These are phyloP conservation scores for Callosobruchus maculatus DNA, from an alignment of 2,888 invertebrate species.

Conservation along the genomic window DNA sequence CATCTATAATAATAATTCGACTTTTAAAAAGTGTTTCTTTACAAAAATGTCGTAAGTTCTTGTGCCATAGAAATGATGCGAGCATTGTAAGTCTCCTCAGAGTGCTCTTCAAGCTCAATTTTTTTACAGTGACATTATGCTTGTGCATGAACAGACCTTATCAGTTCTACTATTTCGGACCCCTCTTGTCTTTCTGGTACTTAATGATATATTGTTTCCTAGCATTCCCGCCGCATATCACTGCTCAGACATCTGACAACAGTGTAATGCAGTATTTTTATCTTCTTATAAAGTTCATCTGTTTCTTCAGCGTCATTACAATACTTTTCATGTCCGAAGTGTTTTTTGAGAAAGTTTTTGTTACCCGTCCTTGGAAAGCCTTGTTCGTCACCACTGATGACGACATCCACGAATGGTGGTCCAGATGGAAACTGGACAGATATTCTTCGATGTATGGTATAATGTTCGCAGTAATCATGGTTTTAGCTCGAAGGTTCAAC, in stretches of 20 bases:
- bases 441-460: constrained; percentile 89
- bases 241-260: constrained; percentile 70
- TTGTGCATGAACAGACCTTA: constrained; percentile 97
- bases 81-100: constrained; percentile 71
- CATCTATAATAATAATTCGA: constrained; percentile 15
- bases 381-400: constrained; percentile 93
- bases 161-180: constrained; percentile 96
- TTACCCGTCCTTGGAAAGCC: constrained; percentile 92
- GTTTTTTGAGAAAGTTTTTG: constrained; percentile 87
- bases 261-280: constrained; percentile 84
- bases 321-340: constrained; percentile 94
- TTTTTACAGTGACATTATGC: constrained; percentile 85
- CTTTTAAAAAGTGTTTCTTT: constrained; percentile 32
- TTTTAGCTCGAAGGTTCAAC: constrained; percentile 73
- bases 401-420: constrained; percentile 94
- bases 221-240: constrained; percentile 80
- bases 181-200: constrained; percentile 93
- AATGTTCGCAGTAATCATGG: constrained; percentile 79
- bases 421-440: constrained; percentile 88
- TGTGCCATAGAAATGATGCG: constrained; percentile 88
- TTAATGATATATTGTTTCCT: constrained; percentile 70
- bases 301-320: constrained; percentile 79
- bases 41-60: constrained; percentile 44
- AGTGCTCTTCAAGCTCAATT: constrained; percentile 83
- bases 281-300: constrained; percentile 81